Evolutionary conservation across 2,113 vertebrate genomes (phyloP).

Genomic region (Talpa occidentalis): DNA sequence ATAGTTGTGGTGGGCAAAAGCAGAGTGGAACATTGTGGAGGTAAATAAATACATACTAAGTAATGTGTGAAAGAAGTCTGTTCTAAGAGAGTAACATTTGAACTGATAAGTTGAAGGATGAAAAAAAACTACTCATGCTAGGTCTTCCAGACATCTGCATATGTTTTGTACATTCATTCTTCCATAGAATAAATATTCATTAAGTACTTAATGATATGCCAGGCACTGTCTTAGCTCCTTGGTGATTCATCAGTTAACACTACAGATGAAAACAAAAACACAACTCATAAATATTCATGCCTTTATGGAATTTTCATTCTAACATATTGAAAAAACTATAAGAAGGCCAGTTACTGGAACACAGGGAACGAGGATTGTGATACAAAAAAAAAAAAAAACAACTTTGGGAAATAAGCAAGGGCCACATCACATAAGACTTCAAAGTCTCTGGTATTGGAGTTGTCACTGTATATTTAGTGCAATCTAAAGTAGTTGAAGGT

Average conservation of each 20-base stretch:
- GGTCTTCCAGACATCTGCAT: not conserved
- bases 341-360: not conserved
- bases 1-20: too few species aligned
- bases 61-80: not conserved
- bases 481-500: not conserved
- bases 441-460: not conserved
- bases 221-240: not conserved
- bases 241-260: not conserved
- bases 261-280: not conserved
- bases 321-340: not conserved
- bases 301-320: not conserved
- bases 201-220: not conserved
- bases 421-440: not conserved
- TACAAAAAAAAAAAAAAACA: not conserved
- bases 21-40: too few species aligned
- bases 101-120: not conserved
- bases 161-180: not conserved
- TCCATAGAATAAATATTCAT: not conserved
- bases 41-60: too few species aligned
- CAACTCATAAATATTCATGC: not conserved
- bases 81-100: not conserved
- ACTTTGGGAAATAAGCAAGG: not conserved
- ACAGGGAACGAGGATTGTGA: not conserved
- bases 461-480: not conserved
- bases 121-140: too few species aligned